Evolutionary conservation across 1,140 invertebrate genomes (phyloP).

Genomic region (Aphelenchoides avenae): DNA sequence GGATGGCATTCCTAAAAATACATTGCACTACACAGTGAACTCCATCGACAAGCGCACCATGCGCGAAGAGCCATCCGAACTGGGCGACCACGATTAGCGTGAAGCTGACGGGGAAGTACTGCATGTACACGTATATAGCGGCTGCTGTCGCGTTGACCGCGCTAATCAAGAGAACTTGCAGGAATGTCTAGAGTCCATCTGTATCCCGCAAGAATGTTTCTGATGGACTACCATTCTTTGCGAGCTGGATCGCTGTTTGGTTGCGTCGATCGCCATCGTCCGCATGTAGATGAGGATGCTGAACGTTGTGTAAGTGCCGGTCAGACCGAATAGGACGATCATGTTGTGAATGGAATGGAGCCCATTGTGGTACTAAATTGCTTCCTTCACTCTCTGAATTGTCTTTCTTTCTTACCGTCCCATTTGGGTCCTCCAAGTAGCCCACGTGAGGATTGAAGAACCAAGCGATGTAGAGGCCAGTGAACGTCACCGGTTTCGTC

Average conservation of each 20-base stretch:
- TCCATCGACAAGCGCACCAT: background rate
- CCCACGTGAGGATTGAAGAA: constrained; percentile 19
- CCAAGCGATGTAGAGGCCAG: constrained; percentile 20
- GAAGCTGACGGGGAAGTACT: constrained; percentile 17
- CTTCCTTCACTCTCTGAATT: background rate
- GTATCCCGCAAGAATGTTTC: background rate
- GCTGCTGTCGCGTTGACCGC: constrained; percentile 11
- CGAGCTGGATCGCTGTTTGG: constrained; percentile 2
- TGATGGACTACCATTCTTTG: constrained; percentile 9
- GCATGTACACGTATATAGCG: constrained; percentile 24
- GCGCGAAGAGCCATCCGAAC: constrained; percentile 12
- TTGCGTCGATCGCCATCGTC: background rate
- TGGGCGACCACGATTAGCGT: constrained; percentile 5
- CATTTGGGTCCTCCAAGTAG: constrained; percentile 3
- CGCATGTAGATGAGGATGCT: constrained; percentile 5
- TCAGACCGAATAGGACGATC: constrained; percentile 12
- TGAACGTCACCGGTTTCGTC: constrained; percentile 11
- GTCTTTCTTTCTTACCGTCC: background rate
- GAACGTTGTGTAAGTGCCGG: constrained; percentile 7
- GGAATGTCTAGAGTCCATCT: constrained; percentile 9
- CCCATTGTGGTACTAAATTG: constrained; percentile 12
- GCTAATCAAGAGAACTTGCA: constrained; percentile 20
- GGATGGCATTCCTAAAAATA: constrained; percentile 3
- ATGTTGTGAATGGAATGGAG: constrained; percentile 17
- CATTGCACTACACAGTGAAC: background rate